phyloP scores from a whole-genome alignment of 2,113 vertebrate genomes.

The Sciurus niger region DNA sequence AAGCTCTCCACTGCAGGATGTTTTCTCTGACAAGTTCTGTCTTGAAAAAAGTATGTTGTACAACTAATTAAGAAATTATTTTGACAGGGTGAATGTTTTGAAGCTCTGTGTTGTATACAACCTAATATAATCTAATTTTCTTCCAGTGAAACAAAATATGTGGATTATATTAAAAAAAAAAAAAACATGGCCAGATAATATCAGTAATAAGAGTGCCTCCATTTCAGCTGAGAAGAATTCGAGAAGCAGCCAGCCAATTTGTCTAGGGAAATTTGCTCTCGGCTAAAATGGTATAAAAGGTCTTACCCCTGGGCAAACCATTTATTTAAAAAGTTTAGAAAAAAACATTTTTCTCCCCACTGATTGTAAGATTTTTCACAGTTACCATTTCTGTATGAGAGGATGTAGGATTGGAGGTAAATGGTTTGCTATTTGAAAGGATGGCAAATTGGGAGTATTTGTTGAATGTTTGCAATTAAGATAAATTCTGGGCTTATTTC shows the following conservation, averaged over 20 bases:
- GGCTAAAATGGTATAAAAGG: conserved; percentile 73
- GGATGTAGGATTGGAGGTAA: conserved; percentile 11
- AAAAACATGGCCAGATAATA: conserved; percentile 80
- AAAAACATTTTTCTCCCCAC: conserved; percentile 54
- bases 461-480: conserved; percentile 68
- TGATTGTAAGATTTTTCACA: conserved; percentile 58
- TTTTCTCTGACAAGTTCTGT: conserved; percentile 87
- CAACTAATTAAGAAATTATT: conserved; percentile 89
- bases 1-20: conserved; percentile 80
- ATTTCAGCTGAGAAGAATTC: conserved; percentile 74
- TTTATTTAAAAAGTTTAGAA: conserved; percentile 78
- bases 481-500: conserved; percentile 49
- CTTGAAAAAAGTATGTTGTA: conserved; percentile 87
- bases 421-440: conserved; percentile 35
- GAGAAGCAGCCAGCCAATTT: conserved; percentile 78
- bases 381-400: conserved; percentile 61
- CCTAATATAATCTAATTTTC: conserved; percentile 87
- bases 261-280: conserved; percentile 77
- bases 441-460: conserved; percentile 42
- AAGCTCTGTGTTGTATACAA: conserved; percentile 85
- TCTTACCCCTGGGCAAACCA: conserved; percentile 77
- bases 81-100: conserved; percentile 87
- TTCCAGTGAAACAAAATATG: conserved; percentile 80
- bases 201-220: conserved; percentile 77
- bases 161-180: conserved; percentile 72